These are phyloP conservation scores for Aselliscus stoliczkanus DNA, from an alignment of 2,797 vertebrate genomes.

Conservation along the genomic window DNA sequence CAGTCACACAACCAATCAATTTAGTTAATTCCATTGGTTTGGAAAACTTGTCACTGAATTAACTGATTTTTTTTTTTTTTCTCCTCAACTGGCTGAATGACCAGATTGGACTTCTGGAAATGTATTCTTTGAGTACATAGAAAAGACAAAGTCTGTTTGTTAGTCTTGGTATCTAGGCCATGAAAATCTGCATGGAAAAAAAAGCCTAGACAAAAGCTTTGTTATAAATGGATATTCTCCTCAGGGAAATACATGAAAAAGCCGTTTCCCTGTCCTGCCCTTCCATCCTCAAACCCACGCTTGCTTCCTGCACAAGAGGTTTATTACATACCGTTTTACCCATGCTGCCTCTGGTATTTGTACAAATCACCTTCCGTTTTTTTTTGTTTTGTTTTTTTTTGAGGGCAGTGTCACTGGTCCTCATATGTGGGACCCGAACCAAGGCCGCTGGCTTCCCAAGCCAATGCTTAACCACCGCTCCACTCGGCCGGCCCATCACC, in stretches of 20 bases:
- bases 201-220: background rate
- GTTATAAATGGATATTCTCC: background rate
- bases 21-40: slow-evolving; percentile 51
- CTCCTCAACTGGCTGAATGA: background rate
- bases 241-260: background rate
- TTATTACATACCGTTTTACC: background rate
- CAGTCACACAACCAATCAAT: slow-evolving; percentile 50
- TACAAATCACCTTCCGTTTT: slow-evolving; percentile 8
- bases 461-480: no score
- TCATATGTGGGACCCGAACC: no score
- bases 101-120: background rate
- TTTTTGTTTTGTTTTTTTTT: no score
- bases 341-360: background rate
- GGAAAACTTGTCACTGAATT: slow-evolving; percentile 45
- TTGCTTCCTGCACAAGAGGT: background rate
- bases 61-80: slow-evolving; percentile 26
- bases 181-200: background rate
- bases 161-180: background rate
- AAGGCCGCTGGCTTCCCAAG: no score
- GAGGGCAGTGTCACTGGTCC: no score
- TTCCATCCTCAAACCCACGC: background rate
- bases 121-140: background rate
- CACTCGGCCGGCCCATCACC: background rate
- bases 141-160: background rate
- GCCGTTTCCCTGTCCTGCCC: background rate